phyloP scores from a whole-genome alignment of 1,140 invertebrate genomes.

The Micrasema longulum region DNA sequence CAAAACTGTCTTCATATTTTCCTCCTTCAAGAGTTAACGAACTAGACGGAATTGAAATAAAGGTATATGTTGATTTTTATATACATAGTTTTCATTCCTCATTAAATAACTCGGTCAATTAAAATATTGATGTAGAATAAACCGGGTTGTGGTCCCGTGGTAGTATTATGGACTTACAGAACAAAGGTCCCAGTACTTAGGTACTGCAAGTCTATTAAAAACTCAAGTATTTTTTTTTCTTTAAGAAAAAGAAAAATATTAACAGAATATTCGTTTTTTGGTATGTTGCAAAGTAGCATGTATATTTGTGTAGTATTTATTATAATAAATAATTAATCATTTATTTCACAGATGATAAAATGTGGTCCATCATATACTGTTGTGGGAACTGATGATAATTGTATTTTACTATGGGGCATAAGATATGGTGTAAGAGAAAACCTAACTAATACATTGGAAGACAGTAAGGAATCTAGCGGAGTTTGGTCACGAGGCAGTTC shows the following conservation, averaged over 20 bases:
- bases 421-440: constrained; percentile 62
- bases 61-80: constrained; percentile 62
- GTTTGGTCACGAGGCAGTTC: constrained; percentile 52
- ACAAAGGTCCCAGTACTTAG: no score
- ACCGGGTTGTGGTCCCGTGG: no score
- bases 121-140: no score
- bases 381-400: constrained; percentile 74
- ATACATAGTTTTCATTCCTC: no score
- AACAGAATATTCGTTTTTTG: no score
- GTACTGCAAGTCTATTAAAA: no score
- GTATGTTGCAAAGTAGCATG: no score
- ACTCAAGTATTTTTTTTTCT: no score
- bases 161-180: no score
- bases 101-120: no score
- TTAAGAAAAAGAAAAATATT: no score
- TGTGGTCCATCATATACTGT: constrained; percentile 77
- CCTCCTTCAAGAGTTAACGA: constrained; percentile 68
- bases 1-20: constrained; percentile 54
- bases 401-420: constrained; percentile 79
- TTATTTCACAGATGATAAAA: constrained; percentile 70
- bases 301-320: no score
- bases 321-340: not conserved
- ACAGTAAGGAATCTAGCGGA: constrained; percentile 46
- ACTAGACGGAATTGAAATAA: constrained; percentile 68
- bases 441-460: constrained; percentile 42